Conservation (phyloP, 2,797 vertebrate species). For the Sarcoramphus papa region DNA sequence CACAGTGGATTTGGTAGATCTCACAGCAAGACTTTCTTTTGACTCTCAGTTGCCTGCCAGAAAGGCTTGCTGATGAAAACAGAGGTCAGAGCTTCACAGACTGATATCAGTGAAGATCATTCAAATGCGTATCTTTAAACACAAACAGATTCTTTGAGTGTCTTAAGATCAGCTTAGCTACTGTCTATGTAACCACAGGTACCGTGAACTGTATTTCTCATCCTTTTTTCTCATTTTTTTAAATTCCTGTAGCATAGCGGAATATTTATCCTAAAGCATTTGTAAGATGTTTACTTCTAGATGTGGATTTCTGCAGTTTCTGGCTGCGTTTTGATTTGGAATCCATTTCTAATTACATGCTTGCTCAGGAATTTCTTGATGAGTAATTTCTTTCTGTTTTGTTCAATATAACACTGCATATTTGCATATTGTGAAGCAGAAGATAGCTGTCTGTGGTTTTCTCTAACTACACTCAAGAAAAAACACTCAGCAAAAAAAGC, state of each 20-base stretch:
- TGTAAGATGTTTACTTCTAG: conserved; percentile 10
- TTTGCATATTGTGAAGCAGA: not conserved
- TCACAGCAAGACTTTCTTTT: not conserved
- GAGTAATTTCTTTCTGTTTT: conserved; percentile 24
- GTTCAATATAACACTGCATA: not conserved
- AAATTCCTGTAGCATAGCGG: not conserved
- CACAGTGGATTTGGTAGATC: not conserved
- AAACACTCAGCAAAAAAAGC: accelerated
- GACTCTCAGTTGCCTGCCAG: not conserved
- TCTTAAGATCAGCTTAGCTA: not conserved
- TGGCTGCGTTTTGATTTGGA: conserved; percentile 25
- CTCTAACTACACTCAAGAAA: not conserved
- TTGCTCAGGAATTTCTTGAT: conserved; percentile 27
- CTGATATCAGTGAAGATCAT: not conserved
- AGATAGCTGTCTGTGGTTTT: not conserved
- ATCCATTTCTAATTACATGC: conserved; percentile 29
- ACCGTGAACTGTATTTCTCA: not conserved
- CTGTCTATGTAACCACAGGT: not conserved
- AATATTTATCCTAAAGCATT: conserved; percentile 14
- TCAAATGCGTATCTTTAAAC: not conserved
- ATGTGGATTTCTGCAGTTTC: not conserved
- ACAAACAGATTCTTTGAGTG: not conserved
- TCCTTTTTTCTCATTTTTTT: not conserved
- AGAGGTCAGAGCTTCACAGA: conserved; percentile 1
- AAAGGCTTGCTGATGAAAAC: not conserved